Evolutionary conservation across 1,140 invertebrate genomes (phyloP).

Genomic region (Microplitis demolitor): DNA sequence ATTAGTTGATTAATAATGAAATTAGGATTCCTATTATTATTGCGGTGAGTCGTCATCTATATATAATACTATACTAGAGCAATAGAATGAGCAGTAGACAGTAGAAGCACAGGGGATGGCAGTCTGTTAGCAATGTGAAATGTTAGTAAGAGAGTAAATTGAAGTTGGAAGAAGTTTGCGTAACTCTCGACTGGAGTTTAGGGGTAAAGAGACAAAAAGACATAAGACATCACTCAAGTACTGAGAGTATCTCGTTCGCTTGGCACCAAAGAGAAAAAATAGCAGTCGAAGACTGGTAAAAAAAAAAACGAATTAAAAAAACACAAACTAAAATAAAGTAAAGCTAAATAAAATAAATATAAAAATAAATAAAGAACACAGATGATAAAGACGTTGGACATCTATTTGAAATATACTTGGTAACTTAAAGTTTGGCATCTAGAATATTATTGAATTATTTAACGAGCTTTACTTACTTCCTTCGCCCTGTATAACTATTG

Average conservation of each 20-base stretch:
- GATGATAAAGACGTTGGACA: slow-evolving; percentile 5
- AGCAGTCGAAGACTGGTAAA: background rate
- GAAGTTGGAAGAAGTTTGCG: slow-evolving; percentile 50
- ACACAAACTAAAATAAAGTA: background rate
- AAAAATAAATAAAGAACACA: slow-evolving; percentile 20
- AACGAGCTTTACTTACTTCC: background rate
- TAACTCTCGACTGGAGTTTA: slow-evolving; percentile 51
- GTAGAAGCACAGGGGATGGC: slow-evolving; percentile 26
- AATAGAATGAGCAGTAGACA: background rate
- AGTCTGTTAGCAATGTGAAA: slow-evolving; percentile 48
- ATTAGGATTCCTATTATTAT: too few relatives aligned
- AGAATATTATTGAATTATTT: slow-evolving; percentile 21
- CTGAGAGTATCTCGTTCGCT: slow-evolving; percentile 8
- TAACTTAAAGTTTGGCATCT: background rate
- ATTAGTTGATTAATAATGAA: background rate
- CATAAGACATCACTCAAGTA: background rate
- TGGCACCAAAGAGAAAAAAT: background rate
- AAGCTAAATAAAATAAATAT: background rate
- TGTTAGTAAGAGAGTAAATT: slow-evolving; percentile 47
- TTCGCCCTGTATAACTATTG: background rate
- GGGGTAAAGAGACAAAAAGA: slow-evolving; percentile 20
- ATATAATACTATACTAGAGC: too few relatives aligned
- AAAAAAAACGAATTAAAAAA: background rate
- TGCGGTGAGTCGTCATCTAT: too few relatives aligned
- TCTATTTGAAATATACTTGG: background rate